Evolutionary conservation across 2,888 invertebrate genomes (phyloP).

Genomic region (Harpalus rufipes): DNA sequence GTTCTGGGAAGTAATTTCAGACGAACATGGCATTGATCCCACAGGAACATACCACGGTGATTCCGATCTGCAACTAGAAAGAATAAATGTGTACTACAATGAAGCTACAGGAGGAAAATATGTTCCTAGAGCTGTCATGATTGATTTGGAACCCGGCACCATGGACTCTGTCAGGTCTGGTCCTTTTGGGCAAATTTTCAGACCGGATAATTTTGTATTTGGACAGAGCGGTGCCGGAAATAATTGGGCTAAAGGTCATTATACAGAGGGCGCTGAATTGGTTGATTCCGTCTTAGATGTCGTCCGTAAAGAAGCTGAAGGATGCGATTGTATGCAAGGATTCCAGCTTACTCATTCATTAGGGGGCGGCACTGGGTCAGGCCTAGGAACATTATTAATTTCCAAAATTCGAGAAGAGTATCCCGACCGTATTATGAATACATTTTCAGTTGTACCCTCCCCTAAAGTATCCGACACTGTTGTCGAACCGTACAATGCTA

Average conservation of each 20-base stretch:
- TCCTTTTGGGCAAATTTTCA: conserved; percentile 94
- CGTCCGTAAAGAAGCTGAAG: conserved; percentile 91
- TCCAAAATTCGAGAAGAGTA: conserved; percentile 98
- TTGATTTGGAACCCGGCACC: conserved; percentile 97
- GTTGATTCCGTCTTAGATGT: conserved; percentile 91
- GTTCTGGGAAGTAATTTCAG: conserved; percentile 98
- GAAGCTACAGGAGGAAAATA: conserved; percentile 96
- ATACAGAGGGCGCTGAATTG: conserved; percentile 93
- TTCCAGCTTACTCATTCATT: conserved; percentile 96
- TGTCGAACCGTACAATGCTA: conserved; percentile 95
- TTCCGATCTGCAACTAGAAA: conserved; percentile 93
- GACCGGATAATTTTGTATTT: conserved; percentile 97
- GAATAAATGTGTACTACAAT: conserved; percentile 97
- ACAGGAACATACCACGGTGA: conserved; percentile 94
- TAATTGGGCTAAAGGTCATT: conserved; percentile 95
- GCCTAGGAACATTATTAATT: conserved; percentile 96
- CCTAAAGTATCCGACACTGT: conserved; percentile 95
- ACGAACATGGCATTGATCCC: conserved; percentile 96
- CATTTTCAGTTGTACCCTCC: conserved; percentile 94
- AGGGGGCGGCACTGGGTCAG: conserved; percentile 97
- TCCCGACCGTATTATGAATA: conserved; percentile 98
- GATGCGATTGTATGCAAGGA: conserved; percentile 95
- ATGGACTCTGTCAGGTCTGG: conserved; percentile 98
- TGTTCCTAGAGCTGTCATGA: conserved; percentile 94
- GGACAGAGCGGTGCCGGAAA: conserved; percentile 92